These are phyloP conservation scores for Triplophysa yarkandensis DNA, from an alignment of 2,797 vertebrate genomes.

Conservation along the genomic window DNA sequence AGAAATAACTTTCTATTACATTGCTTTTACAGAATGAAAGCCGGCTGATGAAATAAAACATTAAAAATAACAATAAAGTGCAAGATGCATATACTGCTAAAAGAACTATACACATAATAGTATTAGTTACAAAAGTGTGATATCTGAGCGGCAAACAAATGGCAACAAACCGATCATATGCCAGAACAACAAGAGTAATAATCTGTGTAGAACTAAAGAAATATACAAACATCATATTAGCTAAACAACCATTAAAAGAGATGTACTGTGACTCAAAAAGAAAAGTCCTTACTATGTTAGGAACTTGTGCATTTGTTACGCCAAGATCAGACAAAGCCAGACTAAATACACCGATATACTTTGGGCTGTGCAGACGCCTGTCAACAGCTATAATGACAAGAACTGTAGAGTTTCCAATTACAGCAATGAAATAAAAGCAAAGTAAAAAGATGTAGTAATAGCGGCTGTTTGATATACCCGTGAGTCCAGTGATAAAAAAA, in stretches of 20 bases:
- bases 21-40: constrained; percentile 39
- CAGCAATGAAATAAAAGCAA: constrained; percentile 43
- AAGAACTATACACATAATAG: constrained; percentile 2
- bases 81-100: constrained; percentile 12
- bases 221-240: constrained; percentile 57
- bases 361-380: constrained; percentile 50
- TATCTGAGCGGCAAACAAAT: constrained; percentile 44
- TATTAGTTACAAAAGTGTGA: constrained; percentile 36
- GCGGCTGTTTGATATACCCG: constrained; percentile 32
- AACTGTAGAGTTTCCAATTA: constrained; percentile 54
- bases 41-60: constrained; percentile 20
- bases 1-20: constrained; percentile 53
- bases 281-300: constrained; percentile 52
- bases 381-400: constrained; percentile 47
- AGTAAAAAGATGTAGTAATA: constrained; percentile 55
- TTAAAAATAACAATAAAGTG: neutral
- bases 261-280: constrained; percentile 54
- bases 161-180: constrained; percentile 46
- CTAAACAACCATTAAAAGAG: constrained; percentile 50
- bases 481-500: constrained; percentile 59
- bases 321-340: constrained; percentile 55
- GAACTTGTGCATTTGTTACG: constrained; percentile 54
- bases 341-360: constrained; percentile 55
- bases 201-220: constrained; percentile 38
- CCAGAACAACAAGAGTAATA: constrained; percentile 41